Base-by-base conservation (phyloP, 2,888 invertebrate species). In the Eupithecia insigniata region DNA sequence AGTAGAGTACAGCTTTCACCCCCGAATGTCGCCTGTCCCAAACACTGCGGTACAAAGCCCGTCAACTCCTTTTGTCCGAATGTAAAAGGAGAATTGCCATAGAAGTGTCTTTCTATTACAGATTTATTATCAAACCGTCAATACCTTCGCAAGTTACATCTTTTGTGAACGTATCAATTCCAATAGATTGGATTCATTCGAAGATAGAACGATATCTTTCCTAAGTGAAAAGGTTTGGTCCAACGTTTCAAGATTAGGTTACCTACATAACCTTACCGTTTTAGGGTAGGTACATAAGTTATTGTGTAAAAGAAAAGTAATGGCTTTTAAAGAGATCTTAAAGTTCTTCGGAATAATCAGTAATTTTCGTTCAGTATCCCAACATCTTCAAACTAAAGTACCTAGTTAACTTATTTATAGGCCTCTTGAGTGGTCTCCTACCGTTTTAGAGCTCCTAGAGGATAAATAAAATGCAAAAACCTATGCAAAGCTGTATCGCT, bases 401-500 rank as follows among this genome's bases (percentile, higher is more conserved):
- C 1, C 2, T 36, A 12, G 16, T 14, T 6, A 8, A 34, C 34
- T 12, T 39, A 2, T 39, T 39, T 39, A 43, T n/a, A 55, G 26
- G 26, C 26, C 26, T 55, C 60, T 5, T 3, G 26, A 26, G 16
- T 60, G 10, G 30, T 60, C 5, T 58, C 16, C 22, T 12, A 26
- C 32, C 14, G 30, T 61, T 28, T 32, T 61, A 61, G 34, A 61
- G 32, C n/a, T 61, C 18, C 61, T 32, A n/a, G 0, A 34, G 28
- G 61, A 18, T 43, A 7, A 70, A 71, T 34, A 67, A 61, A 68
- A 70, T 34, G 32, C 51, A 60, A 46, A 7, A 79, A 82, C 82
- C 81, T 80, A 82, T 85, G 82, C 81, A 82, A 82, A 82, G 76
- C 79, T 77, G 78, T 75, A 77, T 77, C 81, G 80, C 77, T 81